phyloP scores from a whole-genome alignment of 2,113 vertebrate genomes.

The Neolamprologus fasciatus region DNA sequence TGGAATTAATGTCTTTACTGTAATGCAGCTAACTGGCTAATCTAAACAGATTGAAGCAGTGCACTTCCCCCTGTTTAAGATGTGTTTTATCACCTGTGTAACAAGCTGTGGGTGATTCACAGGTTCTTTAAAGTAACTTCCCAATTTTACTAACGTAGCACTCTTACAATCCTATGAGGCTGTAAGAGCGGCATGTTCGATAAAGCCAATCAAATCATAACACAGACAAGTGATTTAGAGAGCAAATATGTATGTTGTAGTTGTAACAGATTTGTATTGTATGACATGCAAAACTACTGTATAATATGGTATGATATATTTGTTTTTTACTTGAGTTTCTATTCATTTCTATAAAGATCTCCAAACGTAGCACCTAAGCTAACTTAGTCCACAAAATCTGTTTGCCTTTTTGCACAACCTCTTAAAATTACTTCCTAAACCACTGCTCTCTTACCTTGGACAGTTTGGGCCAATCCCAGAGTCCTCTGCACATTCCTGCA shows the following conservation, averaged over 20 bases:
- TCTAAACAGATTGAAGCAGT: background rate
- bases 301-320: background rate
- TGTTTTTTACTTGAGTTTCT: background rate
- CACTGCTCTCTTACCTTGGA: conserved; percentile 77
- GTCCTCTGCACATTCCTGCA: conserved; percentile 89
- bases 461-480: conserved; percentile 80
- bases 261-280: background rate
- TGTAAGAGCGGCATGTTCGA: background rate
- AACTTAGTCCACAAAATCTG: background rate
- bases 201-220: background rate
- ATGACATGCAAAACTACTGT: background rate
- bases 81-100: background rate
- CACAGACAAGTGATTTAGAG: background rate
- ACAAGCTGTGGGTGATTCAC: background rate
- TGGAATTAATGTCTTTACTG: background rate
- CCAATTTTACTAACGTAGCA: background rate
- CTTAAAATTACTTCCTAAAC: background rate
- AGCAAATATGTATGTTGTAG: background rate
- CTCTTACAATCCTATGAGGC: background rate
- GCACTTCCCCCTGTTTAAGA: background rate
- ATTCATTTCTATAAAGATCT: background rate
- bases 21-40: background rate
- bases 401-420: background rate
- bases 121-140: background rate
- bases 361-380: too few relatives aligned